Conservation (phyloP, 2,888 invertebrate genomes). For the Harmothoe impar region DNA sequence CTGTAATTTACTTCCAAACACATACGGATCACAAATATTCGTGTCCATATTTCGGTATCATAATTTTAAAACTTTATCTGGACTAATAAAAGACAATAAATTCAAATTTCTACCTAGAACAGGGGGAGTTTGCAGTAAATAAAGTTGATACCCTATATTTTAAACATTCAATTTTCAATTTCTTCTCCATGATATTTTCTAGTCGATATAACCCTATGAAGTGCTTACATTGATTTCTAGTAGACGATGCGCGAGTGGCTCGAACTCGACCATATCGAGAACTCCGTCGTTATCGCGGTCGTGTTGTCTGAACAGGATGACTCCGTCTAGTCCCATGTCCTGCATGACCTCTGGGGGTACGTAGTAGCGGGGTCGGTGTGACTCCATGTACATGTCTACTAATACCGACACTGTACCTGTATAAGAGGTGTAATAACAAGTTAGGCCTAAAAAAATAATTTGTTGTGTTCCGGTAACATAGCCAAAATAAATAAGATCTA, state of each 20-base stretch:
- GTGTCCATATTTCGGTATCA: no score
- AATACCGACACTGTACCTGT: background rate
- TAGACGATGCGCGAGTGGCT: constrained; percentile 75
- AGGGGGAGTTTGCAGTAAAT: no score
- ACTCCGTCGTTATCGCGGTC: constrained; percentile 78
- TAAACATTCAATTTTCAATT: background rate
- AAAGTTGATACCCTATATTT: no score
- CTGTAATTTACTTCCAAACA: no score
- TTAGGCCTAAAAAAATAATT: constrained; percentile 75
- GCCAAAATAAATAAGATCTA: constrained; percentile 75
- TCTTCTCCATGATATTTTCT: background rate
- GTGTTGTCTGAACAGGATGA: constrained; percentile 75
- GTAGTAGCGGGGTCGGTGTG: constrained; percentile 24
- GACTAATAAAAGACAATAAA: no score
- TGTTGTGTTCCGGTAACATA: constrained; percentile 78
- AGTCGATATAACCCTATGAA: no score
- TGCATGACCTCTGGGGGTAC: constrained; percentile 48
- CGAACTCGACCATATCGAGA: constrained; percentile 78
- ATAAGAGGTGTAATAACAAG: no score
- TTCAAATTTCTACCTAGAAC: no score
- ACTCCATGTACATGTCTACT: background rate
- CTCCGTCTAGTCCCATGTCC: constrained; percentile 73
- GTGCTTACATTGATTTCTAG: constrained; percentile 74
- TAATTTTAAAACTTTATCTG: no score
- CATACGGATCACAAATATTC: no score